Conservation (phyloP, 2,888 invertebrate genomes). For the Calameuta pallipes region DNA sequence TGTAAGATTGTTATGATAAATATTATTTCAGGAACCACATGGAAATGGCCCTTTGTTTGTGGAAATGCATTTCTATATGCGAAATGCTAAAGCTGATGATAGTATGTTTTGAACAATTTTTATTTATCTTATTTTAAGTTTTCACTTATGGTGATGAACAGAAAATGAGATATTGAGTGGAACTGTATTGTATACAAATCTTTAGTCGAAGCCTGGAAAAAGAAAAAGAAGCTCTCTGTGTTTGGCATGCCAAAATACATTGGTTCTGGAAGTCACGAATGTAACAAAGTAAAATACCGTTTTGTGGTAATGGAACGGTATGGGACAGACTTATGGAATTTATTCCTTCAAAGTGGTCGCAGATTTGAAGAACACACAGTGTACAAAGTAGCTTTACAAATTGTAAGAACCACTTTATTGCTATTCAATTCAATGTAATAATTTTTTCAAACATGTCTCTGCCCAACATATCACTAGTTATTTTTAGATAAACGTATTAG, state of each 20-base stretch:
- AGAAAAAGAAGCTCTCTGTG: constrained; percentile 74
- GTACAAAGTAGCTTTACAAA: constrained; percentile 84
- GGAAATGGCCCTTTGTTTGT: constrained; percentile 94
- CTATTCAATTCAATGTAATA: background rate
- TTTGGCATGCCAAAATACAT: constrained; percentile 89
- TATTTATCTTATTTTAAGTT: background rate
- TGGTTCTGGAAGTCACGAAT: constrained; percentile 86
- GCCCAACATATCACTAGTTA: background rate
- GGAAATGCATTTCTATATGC: constrained; percentile 91
- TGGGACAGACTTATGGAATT: constrained; percentile 85
- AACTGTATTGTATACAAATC: constrained; percentile 20
- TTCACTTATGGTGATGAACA: background rate
- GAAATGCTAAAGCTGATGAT: constrained; percentile 78
- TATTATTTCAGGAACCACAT: constrained; percentile 80
- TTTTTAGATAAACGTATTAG: constrained; percentile 83
- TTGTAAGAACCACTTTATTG: constrained; percentile 70
- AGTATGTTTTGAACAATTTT: constrained; percentile 65
- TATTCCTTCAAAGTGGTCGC: constrained; percentile 76
- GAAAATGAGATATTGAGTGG: background rate
- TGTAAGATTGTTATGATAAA: background rate
- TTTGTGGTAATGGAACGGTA: constrained; percentile 91
- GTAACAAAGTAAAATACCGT: constrained; percentile 82
- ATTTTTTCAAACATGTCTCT: background rate
- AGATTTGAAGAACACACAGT: constrained; percentile 79
- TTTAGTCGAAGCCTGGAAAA: constrained; percentile 79